A percentile compares a stretch with the other conserved stretches of the same genome.
Conservation (phyloP, 2,888 invertebrate species). For the Drosophila rellima region DNA sequence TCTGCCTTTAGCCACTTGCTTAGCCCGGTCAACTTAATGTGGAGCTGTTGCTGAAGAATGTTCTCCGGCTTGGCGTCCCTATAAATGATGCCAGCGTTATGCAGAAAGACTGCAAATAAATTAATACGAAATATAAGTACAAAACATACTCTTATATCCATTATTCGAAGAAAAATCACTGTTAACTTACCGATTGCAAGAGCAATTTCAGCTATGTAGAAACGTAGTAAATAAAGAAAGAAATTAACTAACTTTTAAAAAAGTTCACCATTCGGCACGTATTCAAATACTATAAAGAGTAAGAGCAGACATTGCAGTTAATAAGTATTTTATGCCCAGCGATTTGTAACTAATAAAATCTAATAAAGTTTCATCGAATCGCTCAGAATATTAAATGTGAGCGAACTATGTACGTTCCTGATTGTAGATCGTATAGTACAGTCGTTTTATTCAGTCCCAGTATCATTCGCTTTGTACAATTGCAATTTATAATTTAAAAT, state of each 20-base stretch:
- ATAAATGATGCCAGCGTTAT: conserved; percentile 9
- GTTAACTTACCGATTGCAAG: background rate
- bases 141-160: background rate
- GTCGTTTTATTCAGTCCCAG: no score
- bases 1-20: conserved; percentile 3
- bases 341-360: background rate
- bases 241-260: conserved; percentile 91
- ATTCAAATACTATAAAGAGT: conserved; percentile 91
- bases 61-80: background rate
- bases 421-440: no score
- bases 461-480: no score
- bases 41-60: conserved; percentile 2
- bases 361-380: no score
- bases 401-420: background rate
- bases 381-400: background rate
- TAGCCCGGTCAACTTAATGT: background rate
- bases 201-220: background rate
- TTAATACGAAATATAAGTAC: background rate
- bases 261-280: conserved; percentile 94
- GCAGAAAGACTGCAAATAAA: conserved; percentile 4
- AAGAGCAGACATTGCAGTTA: background rate
- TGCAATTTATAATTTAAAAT: no score
- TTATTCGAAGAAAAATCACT: background rate
- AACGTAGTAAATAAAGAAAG: conserved; percentile 84
- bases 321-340: background rate